Evolutionary conservation across 2,888 invertebrate genomes (phyloP), one percentile per base, ranked within the genome.

Genomic region (Myopa testacea): DNA sequence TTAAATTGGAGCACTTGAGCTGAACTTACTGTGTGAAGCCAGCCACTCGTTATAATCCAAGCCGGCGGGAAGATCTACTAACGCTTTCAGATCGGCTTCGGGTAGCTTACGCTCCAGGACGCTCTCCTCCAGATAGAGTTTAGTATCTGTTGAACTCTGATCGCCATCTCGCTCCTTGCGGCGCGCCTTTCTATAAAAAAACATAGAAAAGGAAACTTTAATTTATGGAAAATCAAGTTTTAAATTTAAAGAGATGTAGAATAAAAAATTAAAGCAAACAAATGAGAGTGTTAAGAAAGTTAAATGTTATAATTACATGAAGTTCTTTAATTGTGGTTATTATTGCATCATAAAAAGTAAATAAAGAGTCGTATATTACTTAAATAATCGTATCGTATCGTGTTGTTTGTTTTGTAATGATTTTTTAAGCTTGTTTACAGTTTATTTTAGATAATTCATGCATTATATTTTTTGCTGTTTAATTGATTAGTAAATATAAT

Each of bases 41-140:
- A 99, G 94, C 99, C 99, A 99, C 93, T 99, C 99, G 91, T 98
- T 98, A 91, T 96, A 96, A 91, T 98, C 98, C 90, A 99, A 93
- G 82, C 98, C 98, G 84, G 94, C 94, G 85, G 99, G 99, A 90
- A 98, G 92, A 90, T 96, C 95, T 83, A 98, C 97, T 89, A 99
- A 93, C 91, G 96, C 94, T 89, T 95, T 94, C 92, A 99, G 93
- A 92, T 98, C 97, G 89, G 96, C 93, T 91, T 98, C 97, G 85
- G 96, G 95, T 90, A 98, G 92, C 91, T 96, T 96, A 90, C 96
- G 93, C 92, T 98, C 97, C 89, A 97, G 93, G 88, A 97, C 95
- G 89, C 96, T 95, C 89, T 97, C 96, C 92, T 98, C 97, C 90
- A 98, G 93, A 92, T 98, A 98, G 89, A 97, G 92, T 92, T 97